Conservation (phyloP, 1,140 invertebrate species). For the Cydia pomonella region DNA sequence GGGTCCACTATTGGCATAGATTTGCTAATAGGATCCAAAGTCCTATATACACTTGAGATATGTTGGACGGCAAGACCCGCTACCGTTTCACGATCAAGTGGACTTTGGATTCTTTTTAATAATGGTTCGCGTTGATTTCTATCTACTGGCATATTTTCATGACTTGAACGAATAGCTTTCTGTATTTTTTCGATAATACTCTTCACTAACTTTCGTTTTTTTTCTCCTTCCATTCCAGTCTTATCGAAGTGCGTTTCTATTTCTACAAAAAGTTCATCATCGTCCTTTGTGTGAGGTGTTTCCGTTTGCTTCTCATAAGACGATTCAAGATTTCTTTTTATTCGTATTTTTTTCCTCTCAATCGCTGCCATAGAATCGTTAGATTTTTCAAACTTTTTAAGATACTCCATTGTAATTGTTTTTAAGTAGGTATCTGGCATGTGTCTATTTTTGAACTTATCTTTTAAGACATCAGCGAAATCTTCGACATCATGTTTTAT, state of each 20-base stretch:
- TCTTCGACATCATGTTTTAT: conserved; percentile 31
- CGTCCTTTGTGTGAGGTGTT: conserved; percentile 48
- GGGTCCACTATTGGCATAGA: conserved; percentile 37
- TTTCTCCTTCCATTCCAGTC: conserved; percentile 62
- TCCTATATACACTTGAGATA: conserved; percentile 47
- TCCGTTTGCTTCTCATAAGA: conserved; percentile 47
- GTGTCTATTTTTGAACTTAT: not conserved
- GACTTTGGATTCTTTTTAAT: conserved; percentile 63
- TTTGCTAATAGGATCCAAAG: conserved; percentile 61
- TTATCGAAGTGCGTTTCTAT: conserved; percentile 73
- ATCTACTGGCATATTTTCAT: conserved; percentile 36
- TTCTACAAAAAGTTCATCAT: conserved; percentile 70
- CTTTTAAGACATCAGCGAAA: not conserved
- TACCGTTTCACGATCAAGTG: conserved; percentile 46
- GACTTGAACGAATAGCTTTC: conserved; percentile 58
- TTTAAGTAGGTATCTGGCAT: conserved; percentile 41
- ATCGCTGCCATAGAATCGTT: conserved; percentile 37
- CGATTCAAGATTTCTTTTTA: conserved; percentile 46
- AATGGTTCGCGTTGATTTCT: conserved; percentile 36
- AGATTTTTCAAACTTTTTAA: conserved; percentile 46
- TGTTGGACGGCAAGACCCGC: not conserved
- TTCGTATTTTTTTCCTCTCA: conserved; percentile 46
- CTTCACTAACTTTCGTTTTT: conserved; percentile 64
- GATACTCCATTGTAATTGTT: conserved; percentile 53
- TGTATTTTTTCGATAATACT: conserved; percentile 67